Evolutionary conservation across 2,888 invertebrate genomes (phyloP).

Genomic region (Drosophila niveifrons): DNA sequence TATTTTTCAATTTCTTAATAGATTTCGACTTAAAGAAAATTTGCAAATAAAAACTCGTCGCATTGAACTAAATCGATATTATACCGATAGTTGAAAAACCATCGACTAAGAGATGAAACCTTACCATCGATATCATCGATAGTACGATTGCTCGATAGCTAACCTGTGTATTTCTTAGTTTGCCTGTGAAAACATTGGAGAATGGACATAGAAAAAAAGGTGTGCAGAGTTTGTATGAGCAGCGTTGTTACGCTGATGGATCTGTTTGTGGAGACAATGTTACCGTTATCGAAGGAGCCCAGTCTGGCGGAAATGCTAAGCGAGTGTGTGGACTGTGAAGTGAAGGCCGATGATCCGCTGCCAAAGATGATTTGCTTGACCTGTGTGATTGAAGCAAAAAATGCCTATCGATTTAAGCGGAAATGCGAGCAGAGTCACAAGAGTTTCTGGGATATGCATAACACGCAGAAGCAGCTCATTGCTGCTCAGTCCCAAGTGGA

Average conservation of each 20-base stretch:
- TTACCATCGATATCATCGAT: constrained; percentile 4
- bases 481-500: neutral
- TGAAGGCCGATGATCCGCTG: constrained; percentile 38
- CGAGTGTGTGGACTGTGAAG: constrained; percentile 30
- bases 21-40: too few species aligned
- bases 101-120: too few species aligned
- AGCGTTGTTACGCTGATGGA: constrained; percentile 27
- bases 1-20: too few species aligned
- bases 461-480: neutral
- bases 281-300: constrained; percentile 5
- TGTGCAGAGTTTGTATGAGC: constrained; percentile 49
- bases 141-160: neutral
- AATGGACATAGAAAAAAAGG: constrained; percentile 17
- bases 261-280: constrained; percentile 23
- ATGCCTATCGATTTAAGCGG: constrained; percentile 45
- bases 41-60: too few species aligned
- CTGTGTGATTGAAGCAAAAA: constrained; percentile 48
- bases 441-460: constrained; percentile 6
- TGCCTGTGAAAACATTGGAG: too few species aligned
- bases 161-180: neutral
- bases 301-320: constrained; percentile 49
- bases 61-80: too few species aligned
- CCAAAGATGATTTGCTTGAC: constrained; percentile 50
- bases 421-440: constrained; percentile 47
- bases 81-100: too few species aligned